Evolutionary conservation across 1,140 invertebrate species (phyloP), one percentile per base, ranked within the genome.

Genomic region (Drosophila punjabiensis): DNA sequence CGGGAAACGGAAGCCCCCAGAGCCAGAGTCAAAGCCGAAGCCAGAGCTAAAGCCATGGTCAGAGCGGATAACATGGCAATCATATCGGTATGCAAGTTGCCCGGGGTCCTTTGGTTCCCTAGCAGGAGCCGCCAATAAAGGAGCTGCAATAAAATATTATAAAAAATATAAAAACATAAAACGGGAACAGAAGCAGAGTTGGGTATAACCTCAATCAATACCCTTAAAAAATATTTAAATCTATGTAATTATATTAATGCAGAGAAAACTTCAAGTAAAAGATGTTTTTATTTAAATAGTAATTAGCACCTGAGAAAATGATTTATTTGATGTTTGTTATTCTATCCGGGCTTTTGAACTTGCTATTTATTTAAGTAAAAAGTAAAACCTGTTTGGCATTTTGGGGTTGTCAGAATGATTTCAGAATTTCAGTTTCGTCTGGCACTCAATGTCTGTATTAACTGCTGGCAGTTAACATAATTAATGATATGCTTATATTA

Each of bases 21-120:
- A 20, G 41, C 28, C 28, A 48, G 39, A 60, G 39, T 28, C 18
- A 60, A 41, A 43, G 11, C 35, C 20, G 24, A 28, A 58, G 33
- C 61, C 48, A 37, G 45, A 59, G 47, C 53, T 56, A 76, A 67
- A 55, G 48, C 53, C 41, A 68, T 59, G 60, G 63, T 71, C 56
- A 70, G 41, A 58, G 58, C 79, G 68, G 65, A 86, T 85, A 81
- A 85, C 82, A 81, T 60, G 79, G 47, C 53, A 62, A 85, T 79
- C 66, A 64, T 75, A 86, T 85, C 82, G 69, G 66, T 75, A 79
- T 86, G 65, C 78, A 86, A 82, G 79, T 43, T 76, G 70, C 79
- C 68, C 32, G 53, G 70, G 76, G 70, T 78, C 30, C 43, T 78
- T 66, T 35, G 79, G 67, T 62, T 64, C 39, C 13, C 14, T 52